Conservation (phyloP, 1,140 invertebrate genomes). For the Cepaea nemoralis region DNA sequence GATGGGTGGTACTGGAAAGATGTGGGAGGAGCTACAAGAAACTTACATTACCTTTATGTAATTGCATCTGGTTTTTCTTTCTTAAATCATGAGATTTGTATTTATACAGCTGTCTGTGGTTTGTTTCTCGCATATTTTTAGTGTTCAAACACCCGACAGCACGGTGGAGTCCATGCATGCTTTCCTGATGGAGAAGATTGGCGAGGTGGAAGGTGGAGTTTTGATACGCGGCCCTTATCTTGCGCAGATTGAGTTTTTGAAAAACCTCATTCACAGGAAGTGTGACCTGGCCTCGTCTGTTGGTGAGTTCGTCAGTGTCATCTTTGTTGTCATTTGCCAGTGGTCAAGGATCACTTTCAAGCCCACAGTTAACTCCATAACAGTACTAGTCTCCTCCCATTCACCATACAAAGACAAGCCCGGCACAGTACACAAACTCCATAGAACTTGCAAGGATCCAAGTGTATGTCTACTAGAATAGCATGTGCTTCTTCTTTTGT, state of each 20-base stretch:
- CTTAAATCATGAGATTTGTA: background rate
- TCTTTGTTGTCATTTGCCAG: conserved; percentile 44
- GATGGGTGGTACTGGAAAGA: no score
- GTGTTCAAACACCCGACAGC: conserved; percentile 52
- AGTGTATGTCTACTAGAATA: no score
- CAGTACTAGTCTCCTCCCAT: no score
- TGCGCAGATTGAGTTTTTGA: conserved; percentile 83
- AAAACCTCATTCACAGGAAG: conserved; percentile 74
- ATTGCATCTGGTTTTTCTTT: background rate
- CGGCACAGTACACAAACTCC: no score
- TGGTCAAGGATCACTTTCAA: background rate
- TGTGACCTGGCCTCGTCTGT: conserved; percentile 11
- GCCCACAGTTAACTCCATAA: no score
- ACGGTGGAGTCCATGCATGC: conserved; percentile 58
- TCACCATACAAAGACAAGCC: no score
- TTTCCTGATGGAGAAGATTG: conserved; percentile 62
- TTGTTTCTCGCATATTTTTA: background rate
- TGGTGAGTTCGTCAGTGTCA: background rate
- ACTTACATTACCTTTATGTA: no score
- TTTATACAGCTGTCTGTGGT: background rate
- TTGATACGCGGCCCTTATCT: conserved; percentile 83
- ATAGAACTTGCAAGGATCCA: no score
- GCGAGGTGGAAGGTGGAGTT: conserved; percentile 56
- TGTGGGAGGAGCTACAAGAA: no score
- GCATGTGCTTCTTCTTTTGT: no score